phyloP scores from a whole-genome alignment of 2,888 invertebrate species.

The Priocnemis perturbator region DNA sequence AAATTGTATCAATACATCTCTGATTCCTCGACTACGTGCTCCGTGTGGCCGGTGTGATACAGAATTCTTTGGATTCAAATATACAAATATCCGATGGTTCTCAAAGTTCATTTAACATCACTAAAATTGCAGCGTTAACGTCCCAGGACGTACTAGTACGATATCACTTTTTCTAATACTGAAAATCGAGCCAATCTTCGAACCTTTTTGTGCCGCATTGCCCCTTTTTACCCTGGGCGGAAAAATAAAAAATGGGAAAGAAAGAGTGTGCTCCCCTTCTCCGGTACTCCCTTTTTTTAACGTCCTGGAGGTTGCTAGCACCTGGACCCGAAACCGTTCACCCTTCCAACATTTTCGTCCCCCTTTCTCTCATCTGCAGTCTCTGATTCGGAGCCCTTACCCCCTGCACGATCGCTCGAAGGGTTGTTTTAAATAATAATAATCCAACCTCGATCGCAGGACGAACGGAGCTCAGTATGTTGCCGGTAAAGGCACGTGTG shows the following conservation, averaged over 20 bases:
- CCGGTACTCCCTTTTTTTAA: slow-evolving; percentile 45
- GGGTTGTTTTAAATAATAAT: slow-evolving; percentile 74
- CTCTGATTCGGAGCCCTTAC: slow-evolving; percentile 46
- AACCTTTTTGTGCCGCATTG: too few relatives aligned
- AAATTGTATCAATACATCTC: too few relatives aligned
- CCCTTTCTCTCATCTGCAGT: slow-evolving; percentile 36
- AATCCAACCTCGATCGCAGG: slow-evolving; percentile 50
- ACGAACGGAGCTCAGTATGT: slow-evolving; percentile 45
- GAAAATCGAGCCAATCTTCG: too few relatives aligned
- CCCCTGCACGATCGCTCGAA: slow-evolving; percentile 65
- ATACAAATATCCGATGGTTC: too few relatives aligned
- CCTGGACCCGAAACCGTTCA: slow-evolving; percentile 62
- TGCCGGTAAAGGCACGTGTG: slow-evolving; percentile 44
- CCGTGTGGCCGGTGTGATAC: too few relatives aligned
- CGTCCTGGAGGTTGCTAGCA: slow-evolving; percentile 51
- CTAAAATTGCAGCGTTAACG: too few relatives aligned
- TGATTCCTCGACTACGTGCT: too few relatives aligned
- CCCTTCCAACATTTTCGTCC: slow-evolving; percentile 59
- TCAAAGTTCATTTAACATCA: too few relatives aligned
- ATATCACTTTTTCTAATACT: too few relatives aligned
- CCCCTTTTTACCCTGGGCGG: not conserved
- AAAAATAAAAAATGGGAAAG: slow-evolving; percentile 29
- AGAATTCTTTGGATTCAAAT: too few relatives aligned
- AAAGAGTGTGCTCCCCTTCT: slow-evolving; percentile 24
- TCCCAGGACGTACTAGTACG: too few relatives aligned